A percentile compares a stretch with the other conserved stretches of the same genome.
These are phyloP conservation scores for Paelopatides confundens DNA, from an alignment of 53 echinoderm and acorn worm species.

Conservation along the genomic window DNA sequence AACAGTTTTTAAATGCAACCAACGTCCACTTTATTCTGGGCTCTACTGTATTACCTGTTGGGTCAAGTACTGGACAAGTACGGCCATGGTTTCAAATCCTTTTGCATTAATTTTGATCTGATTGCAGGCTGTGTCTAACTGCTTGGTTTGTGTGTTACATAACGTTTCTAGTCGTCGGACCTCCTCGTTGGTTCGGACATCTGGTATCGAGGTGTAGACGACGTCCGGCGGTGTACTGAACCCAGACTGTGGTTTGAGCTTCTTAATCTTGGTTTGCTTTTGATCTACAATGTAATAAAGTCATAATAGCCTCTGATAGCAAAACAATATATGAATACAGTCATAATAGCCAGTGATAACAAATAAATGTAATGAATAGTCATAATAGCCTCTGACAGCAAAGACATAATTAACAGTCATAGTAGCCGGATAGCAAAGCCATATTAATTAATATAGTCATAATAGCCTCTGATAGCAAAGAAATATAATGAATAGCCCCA, in stretches of 20 bases:
- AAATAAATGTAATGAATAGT: no score
- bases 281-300: not conserved
- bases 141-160: constrained; percentile 83
- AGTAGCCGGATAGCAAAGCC: no score
- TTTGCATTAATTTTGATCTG: constrained; percentile 73
- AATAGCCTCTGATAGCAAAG: no score
- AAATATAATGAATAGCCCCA: no score
- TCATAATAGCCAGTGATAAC: not conserved
- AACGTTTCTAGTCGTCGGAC: constrained; percentile 86
- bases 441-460: not conserved
- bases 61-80: constrained; percentile 77
- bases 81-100: constrained; percentile 90
- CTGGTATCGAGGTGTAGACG: constrained; percentile 59
- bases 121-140: constrained; percentile 68
- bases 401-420: no score
- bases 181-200: constrained; percentile 74
- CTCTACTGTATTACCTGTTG: constrained; percentile 1
- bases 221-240: constrained; percentile 65
- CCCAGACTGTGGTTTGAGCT: constrained; percentile 40
- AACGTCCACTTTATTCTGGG: no score
- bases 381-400: no score
- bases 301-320: not conserved
- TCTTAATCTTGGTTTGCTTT: constrained; percentile 45
- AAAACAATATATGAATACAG: not conserved
- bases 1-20: not conserved